A percentile compares a stretch with the other conserved stretches of the same genome.
phyloP scores from a whole-genome alignment of 2,888 invertebrate species.

The Athetis lepigone region DNA sequence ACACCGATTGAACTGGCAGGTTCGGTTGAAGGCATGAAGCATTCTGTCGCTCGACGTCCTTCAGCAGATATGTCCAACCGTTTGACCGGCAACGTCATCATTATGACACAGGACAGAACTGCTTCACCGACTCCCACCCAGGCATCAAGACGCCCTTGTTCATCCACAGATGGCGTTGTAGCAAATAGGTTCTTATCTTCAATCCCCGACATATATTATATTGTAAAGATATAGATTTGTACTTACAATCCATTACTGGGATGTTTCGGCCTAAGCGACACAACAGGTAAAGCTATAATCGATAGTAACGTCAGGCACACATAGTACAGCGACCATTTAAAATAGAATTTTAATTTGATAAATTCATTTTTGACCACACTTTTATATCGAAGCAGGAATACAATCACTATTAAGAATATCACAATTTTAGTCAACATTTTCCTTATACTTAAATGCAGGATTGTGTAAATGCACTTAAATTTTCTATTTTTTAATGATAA shows the following conservation, averaged over 20 bases:
- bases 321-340: conserved; percentile 31
- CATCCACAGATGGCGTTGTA: too few species aligned
- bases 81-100: too few species aligned
- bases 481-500: conserved; percentile 5
- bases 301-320: conserved; percentile 20
- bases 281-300: conserved; percentile 19
- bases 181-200: too few species aligned
- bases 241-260: conserved; percentile 45
- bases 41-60: too few species aligned
- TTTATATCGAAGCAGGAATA: conserved; percentile 25
- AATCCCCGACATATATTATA: too few species aligned
- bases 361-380: conserved; percentile 18
- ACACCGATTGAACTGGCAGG: too few species aligned
- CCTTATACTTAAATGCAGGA: neutral
- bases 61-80: too few species aligned
- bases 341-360: conserved; percentile 23
- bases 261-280: conserved; percentile 41
- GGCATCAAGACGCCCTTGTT: too few species aligned
- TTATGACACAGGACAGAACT: too few species aligned
- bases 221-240: conserved; percentile 15
- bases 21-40: too few species aligned
- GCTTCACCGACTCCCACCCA: too few species aligned
- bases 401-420: conserved; percentile 17
- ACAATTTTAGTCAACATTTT: conserved; percentile 31
- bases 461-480: conserved; percentile 6